Percentiles rank a stretch among this genome's conserved stretches.
phyloP scores from a whole-genome alignment of 2,113 vertebrate species.

The Entomyzon cyanotis region DNA sequence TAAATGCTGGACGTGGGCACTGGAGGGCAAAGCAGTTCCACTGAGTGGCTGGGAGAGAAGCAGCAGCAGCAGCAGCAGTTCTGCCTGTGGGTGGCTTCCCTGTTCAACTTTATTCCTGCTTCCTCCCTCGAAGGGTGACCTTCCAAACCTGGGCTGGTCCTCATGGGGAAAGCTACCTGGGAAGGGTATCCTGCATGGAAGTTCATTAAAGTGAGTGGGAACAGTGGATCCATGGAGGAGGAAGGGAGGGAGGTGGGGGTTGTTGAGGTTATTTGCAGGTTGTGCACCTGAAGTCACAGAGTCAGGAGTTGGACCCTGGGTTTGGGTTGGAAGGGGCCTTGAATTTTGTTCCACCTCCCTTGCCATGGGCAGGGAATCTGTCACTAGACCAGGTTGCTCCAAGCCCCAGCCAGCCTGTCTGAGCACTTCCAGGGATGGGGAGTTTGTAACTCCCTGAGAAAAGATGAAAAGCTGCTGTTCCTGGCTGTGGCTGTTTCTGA shows the following conservation, averaged over 20 bases:
- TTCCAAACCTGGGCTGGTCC: neutral
- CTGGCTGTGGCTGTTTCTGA: neutral
- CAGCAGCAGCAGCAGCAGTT: neutral
- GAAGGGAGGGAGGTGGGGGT: neutral
- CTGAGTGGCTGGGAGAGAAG: neutral
- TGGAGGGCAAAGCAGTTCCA: conserved; percentile 34
- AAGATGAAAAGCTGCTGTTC: neutral
- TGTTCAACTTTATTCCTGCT: neutral
- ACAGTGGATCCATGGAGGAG: accelerated
- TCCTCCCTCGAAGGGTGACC: neutral
- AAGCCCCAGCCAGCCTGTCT: neutral
- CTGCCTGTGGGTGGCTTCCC: neutral
- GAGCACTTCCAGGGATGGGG: neutral
- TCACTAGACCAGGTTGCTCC: neutral
- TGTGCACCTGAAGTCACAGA: neutral
- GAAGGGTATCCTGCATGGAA: neutral
- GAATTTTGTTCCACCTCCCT: neutral
- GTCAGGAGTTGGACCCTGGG: too few species aligned
- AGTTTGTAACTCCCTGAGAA: neutral
- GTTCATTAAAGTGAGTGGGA: neutral
- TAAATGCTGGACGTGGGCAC: neutral
- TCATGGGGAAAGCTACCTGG: neutral
- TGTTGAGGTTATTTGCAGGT: neutral
- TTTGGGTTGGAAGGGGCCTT: neutral
- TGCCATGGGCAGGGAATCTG: neutral